A percentile compares a stretch with the other conserved stretches of the same genome.
Conservation (phyloP, 2,797 vertebrate species). For the Ambastaia sidthimunki region DNA sequence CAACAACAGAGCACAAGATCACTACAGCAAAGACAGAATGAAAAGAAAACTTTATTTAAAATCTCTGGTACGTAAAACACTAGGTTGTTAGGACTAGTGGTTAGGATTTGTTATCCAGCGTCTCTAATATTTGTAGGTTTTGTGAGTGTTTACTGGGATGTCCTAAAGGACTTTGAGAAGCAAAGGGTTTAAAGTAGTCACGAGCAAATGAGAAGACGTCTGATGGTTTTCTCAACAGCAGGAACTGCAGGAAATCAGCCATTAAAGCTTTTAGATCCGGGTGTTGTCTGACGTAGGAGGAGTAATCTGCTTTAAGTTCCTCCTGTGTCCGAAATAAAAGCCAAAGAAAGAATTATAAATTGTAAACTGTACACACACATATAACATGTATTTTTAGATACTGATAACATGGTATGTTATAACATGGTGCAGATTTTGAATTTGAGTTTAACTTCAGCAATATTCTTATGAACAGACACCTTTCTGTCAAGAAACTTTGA, state of each 20-base stretch:
- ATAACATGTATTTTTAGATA: background rate
- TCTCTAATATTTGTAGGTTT: slow-evolving; percentile 30
- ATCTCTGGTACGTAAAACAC: background rate
- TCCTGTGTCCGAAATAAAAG: slow-evolving; percentile 73
- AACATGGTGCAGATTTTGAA: background rate
- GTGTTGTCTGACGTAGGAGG: slow-evolving; percentile 81
- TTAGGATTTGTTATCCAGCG: slow-evolving; percentile 6
- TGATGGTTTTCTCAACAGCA: slow-evolving; percentile 84
- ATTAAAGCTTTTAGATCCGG: slow-evolving; percentile 84
- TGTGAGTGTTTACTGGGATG: slow-evolving; percentile 31
- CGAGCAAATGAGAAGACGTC: slow-evolving; percentile 83
- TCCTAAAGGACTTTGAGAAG: slow-evolving; percentile 42
- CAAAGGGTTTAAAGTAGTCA: slow-evolving; percentile 83
- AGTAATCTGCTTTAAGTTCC: slow-evolving; percentile 81
- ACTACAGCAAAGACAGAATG: background rate
- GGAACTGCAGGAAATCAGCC: slow-evolving; percentile 88
- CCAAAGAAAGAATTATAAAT: background rate
- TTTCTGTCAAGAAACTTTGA: slow-evolving; percentile 88
- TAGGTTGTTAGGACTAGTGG: too few species aligned
- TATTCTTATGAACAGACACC: slow-evolving; percentile 75
- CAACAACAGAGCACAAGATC: background rate
- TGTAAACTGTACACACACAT: background rate
- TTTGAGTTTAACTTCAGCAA: background rate
- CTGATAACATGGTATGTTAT: background rate
- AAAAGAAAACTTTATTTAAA: slow-evolving; percentile 39